Evolutionary conservation across 2,797 vertebrate genomes (phyloP), one percentile per base, ranked within the genome.

Genomic region (Stomatorhinus walkeri): DNA sequence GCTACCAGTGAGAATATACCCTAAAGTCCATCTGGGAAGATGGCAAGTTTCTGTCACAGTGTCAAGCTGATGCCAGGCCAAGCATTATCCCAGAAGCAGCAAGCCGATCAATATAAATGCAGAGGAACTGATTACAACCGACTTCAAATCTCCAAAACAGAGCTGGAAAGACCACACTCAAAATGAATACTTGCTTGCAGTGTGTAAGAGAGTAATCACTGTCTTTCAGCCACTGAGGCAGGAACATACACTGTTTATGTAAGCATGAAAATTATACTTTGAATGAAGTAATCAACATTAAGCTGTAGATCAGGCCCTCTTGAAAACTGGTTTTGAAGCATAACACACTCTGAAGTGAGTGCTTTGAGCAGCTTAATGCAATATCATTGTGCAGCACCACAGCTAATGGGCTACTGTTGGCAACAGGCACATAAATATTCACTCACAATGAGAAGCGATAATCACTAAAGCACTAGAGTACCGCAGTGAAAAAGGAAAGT

Each of bases 191-290:
- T 87, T 59, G 68, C 89, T 89, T 72, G 64, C n/a, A 90, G 81
- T 87, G 68, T 85, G 72, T 72, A 88, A 79, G 89, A 88, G 86
- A 88, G 87, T 90, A 90, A 92, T 91, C 89, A 90, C 72, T 61
- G 88, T 87, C 88, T 90, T 87, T 84, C 88, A 86, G 90, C 87
- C 76, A 85, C 52, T 24, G 88, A 81, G 81, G 89, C 89, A 46
- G 87, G 88, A 87, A 89, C 89, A 91, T 88, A 91, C 87, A 87
- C 90, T 90, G 91, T 90, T 91, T 91, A 90, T 91, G 90, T 89
- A 90, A 91, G 90, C 85, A 90, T 90, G 89, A 92, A 92, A 93
- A 91, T 90, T 68, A 90, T 89, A 79, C 91, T 92, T 91, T 91
- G 91, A 92, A 92, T 90, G 84, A 83, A 87, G 89, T 90, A 92